Percentiles rank a stretch among this genome's conserved stretches.
Conservation (phyloP, 2,797 vertebrate species). For the Erpetoichthys calabaricus region DNA sequence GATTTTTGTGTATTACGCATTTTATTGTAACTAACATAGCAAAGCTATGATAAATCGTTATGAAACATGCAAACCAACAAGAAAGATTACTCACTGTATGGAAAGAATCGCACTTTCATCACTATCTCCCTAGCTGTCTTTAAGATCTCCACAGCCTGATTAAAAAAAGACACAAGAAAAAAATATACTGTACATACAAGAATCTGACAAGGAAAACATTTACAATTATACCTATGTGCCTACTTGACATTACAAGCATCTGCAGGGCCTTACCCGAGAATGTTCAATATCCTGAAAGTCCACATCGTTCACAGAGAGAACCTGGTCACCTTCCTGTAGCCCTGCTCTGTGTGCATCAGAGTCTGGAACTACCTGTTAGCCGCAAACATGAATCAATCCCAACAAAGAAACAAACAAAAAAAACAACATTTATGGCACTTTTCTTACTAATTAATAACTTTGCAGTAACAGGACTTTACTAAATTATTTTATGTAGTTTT, state of each 20-base stretch:
- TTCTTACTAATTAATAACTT: neutral
- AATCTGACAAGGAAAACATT: neutral
- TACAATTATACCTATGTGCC: neutral
- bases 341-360: conserved; percentile 88
- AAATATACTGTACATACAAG: too few species aligned
- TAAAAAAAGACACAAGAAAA: conserved; percentile 4
- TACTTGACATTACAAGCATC: neutral
- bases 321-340: conserved; percentile 92
- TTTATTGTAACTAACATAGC: neutral
- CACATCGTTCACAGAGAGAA: conserved; percentile 89
- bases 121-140: conserved; percentile 90
- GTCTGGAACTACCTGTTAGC: conserved; percentile 78
- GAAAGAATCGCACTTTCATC: conserved; percentile 93
- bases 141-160: conserved; percentile 92
- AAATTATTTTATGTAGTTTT: too few species aligned
- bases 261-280: conserved; percentile 61
- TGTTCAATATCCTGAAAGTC: conserved; percentile 98
- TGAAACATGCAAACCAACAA: neutral
- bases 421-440: too few species aligned
- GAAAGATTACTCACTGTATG: conserved; percentile 72
- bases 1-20: neutral
- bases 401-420: too few species aligned
- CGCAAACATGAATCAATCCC: neutral
- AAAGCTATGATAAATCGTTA: neutral
- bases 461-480: too few species aligned